These are phyloP conservation scores for Kuschelorhynchus macadamiae DNA, from an alignment of 2,888 invertebrate species.

Conservation along the genomic window DNA sequence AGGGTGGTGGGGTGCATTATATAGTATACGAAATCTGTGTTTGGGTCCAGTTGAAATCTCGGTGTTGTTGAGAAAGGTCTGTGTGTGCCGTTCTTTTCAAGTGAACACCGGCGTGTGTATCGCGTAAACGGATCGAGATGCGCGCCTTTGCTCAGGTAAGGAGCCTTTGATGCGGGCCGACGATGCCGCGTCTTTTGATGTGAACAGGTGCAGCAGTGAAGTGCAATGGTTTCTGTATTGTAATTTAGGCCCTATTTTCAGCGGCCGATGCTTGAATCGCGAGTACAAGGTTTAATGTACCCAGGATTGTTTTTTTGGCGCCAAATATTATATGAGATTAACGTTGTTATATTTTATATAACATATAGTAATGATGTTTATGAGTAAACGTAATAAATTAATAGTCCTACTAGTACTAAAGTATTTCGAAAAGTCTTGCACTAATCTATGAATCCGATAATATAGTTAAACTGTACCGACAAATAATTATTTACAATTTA, in stretches of 20 bases:
- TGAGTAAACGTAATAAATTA: no score
- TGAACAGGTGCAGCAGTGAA: slow-evolving; percentile 46
- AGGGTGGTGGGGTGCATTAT: slow-evolving; percentile 60
- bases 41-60: slow-evolving; percentile 56
- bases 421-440: no score
- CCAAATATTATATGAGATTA: neutral
- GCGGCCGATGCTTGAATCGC: slow-evolving; percentile 4
- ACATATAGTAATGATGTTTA: no score
- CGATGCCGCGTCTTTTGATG: slow-evolving; percentile 45
- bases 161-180: slow-evolving; percentile 45
- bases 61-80: slow-evolving; percentile 57
- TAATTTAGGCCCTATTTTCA: slow-evolving; percentile 40
- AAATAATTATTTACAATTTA: no score
- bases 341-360: no score
- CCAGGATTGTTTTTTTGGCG: slow-evolving; percentile 7
- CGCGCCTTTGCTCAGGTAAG: slow-evolving; percentile 62
- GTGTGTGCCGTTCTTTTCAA: slow-evolving; percentile 55
- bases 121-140: slow-evolving; percentile 55
- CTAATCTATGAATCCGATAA: no score
- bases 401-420: no score
- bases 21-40: slow-evolving; percentile 53
- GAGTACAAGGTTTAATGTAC: slow-evolving; percentile 24
- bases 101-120: slow-evolving; percentile 58
- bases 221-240: slow-evolving; percentile 44
- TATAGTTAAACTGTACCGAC: no score